Evolutionary conservation across 2,113 vertebrate genomes (phyloP), one percentile per base, ranked within the genome.

Genomic region (Solea senegalensis): DNA sequence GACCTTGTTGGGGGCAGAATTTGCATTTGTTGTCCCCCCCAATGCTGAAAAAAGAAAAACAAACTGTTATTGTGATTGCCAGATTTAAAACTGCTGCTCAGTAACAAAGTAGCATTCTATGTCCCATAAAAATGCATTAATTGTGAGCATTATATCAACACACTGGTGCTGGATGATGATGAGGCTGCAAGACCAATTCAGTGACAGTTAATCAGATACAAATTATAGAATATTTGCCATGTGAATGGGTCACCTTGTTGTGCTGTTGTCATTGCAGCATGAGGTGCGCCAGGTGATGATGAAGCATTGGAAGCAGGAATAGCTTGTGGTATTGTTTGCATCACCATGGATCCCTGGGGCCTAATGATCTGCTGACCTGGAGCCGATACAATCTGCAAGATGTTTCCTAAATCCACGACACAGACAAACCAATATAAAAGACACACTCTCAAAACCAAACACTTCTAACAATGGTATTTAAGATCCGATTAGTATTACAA

Each of bases 321-420:
- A 3, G 93, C 63, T 54, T 93, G 95, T 41, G 95, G 90, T 53
- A 95, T 81, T 0, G 94, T 89, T 81, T 95, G 96, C 94, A 97
- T 95, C 43, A 97, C 95, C 92, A 96, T 93, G 0, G 95, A 93
- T 13, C 94, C 92, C 76, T 95, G 95, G 6, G 95, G 95, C 62
- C 95, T 89, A 58, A 97, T 92, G 71, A 96, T 94, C 78, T 93
- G 95, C 82, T 96, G 95, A 16, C 96, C 95, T 0, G 96, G 96
- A 63, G 95, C 94, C 0, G 96, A 95, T 68, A 97, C 95, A 21
- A 97, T 97, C 85, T 97, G 96, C 62, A 97, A 94, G 76, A 97
- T 96, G 77, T 96, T 97, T 52, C 96, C 96, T 97, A 87, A 69
- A 85, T 44, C 4, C 54, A 78, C 9, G 12, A 76, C 8, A 83